Evolutionary conservation across 1,140 invertebrate species (phyloP), one percentile per base, ranked within the genome.

Genomic region (Sminthurinus signatus): DNA sequence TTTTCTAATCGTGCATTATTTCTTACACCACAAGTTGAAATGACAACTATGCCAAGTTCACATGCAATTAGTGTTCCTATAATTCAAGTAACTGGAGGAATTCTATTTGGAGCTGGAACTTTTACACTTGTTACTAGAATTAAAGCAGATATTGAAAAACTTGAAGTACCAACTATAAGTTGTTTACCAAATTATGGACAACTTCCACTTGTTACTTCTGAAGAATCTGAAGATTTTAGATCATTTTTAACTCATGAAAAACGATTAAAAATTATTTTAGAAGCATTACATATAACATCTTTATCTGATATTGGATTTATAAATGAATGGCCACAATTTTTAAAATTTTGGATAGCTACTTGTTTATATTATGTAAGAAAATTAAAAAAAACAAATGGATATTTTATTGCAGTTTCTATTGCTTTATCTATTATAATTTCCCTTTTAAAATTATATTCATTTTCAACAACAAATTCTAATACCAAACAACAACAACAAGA

Each of bases 11-110:
- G 60, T 1, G 8, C 36, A 1, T 44, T 67, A 0, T 50, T 64
- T 44, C 25, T 67, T 0, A 25, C 29, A 15, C 65, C 65, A n/a
- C 69, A 70, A 59, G 42, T 67, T 0, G 69, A 70, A 62, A n/a
- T 57, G 1, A 19, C n/a, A 1, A 15, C 21, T 21, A 19, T 60
- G 15, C 58, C 54, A 25, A 57, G 28, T 23, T 54, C 57, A 15
- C 69, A 70, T 59, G 17, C 36, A 12, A 19, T 70, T 4, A 19
- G 56, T 17, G 21, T 64, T 4, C 64, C 61, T 1, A 62, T 70
- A 27, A 62, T 70, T 48, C 58, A 56, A 64, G 55, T 54, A 2
- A 59, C 55, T n/a, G 50, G 56, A 2, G 69, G 69, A 28, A 67
- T 70, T 28, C 42, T 70, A 5, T 44, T 60, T 17, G 65, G 69